phyloP scores from a whole-genome alignment of 2,888 invertebrate species.

The Chymomyza amoena region DNA sequence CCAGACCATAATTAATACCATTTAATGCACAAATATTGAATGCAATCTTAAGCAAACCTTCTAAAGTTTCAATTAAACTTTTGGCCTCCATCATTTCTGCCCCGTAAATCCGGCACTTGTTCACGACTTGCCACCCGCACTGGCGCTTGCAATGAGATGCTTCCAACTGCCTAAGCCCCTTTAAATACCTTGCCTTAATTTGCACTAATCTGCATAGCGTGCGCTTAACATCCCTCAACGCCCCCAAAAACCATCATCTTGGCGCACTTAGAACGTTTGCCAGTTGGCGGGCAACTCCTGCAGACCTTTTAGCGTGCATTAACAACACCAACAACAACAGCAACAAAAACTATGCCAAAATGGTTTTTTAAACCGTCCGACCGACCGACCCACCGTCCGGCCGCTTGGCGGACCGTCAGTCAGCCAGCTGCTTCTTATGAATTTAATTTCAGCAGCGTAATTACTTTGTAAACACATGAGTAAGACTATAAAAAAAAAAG shows the following conservation, averaged over 20 bases:
- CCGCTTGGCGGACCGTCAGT: background rate
- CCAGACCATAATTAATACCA: background rate
- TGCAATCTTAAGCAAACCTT: constrained; percentile 11
- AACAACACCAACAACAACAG: constrained; percentile 34
- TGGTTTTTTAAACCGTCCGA: constrained; percentile 61
- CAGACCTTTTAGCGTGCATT: constrained; percentile 68
- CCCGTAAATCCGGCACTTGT: constrained; percentile 50
- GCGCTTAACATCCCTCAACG: constrained; percentile 5
- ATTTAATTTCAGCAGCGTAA: constrained; percentile 75
- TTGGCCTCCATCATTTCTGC: constrained; percentile 59
- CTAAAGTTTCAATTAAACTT: constrained; percentile 62
- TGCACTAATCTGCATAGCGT: constrained; percentile 65
- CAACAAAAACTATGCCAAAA: constrained; percentile 25
- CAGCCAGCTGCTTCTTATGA: constrained; percentile 63
- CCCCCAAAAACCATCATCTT: background rate
- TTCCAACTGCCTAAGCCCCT: constrained; percentile 54
- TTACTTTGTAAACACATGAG: constrained; percentile 76
- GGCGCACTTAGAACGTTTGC: constrained; percentile 34
- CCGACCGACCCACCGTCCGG: constrained; percentile 3
- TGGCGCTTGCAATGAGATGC: constrained; percentile 19
- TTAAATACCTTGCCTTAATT: constrained; percentile 65
- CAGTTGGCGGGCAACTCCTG: constrained; percentile 7
- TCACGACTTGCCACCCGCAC: constrained; percentile 61
- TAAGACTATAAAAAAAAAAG: constrained; percentile 41
- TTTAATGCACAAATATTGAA: background rate